Conservation (phyloP, 2,797 vertebrate species). For the Poeciliopsis gracilis region DNA sequence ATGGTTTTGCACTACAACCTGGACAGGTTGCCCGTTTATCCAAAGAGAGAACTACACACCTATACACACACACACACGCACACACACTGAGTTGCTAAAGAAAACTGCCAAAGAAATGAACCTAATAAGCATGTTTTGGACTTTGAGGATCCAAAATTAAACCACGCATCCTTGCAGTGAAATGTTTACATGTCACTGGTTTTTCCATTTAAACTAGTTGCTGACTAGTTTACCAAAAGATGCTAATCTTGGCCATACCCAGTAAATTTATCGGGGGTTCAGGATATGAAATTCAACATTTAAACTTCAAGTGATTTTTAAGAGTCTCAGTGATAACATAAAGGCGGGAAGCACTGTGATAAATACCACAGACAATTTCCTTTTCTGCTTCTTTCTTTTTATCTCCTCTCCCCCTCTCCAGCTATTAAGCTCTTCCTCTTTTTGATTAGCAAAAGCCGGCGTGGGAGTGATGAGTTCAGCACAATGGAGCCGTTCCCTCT, state of each 20-base stretch:
- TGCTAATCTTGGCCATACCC: not conserved
- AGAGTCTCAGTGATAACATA: slow-evolving; percentile 3
- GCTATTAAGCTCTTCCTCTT: slow-evolving; percentile 42
- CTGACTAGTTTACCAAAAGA: not conserved
- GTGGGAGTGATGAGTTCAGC: slow-evolving; percentile 56
- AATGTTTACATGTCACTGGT: not conserved
- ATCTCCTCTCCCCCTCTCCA: slow-evolving; percentile 22
- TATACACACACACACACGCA: not conserved
- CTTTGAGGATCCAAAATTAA: not conserved
- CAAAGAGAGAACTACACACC: not conserved
- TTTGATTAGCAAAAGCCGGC: slow-evolving; percentile 44
- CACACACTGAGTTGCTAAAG: not conserved
- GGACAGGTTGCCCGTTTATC: not conserved
- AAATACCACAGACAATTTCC: slow-evolving; percentile 4
- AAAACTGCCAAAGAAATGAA: not conserved
- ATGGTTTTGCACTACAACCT: not conserved
- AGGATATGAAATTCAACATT: not conserved
- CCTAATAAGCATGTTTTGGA: not conserved
- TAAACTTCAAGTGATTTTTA: not conserved
- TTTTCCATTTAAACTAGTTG: not conserved
- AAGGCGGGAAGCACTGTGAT: not conserved
- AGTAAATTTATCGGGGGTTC: too few relatives aligned
- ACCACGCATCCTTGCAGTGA: not conserved
- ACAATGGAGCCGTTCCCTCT: slow-evolving; percentile 44
- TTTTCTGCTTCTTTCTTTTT: slow-evolving; percentile 13